Evolutionary conservation across 1,140 invertebrate species (phyloP).

Genomic region (Pentalonia nigronervosa): DNA sequence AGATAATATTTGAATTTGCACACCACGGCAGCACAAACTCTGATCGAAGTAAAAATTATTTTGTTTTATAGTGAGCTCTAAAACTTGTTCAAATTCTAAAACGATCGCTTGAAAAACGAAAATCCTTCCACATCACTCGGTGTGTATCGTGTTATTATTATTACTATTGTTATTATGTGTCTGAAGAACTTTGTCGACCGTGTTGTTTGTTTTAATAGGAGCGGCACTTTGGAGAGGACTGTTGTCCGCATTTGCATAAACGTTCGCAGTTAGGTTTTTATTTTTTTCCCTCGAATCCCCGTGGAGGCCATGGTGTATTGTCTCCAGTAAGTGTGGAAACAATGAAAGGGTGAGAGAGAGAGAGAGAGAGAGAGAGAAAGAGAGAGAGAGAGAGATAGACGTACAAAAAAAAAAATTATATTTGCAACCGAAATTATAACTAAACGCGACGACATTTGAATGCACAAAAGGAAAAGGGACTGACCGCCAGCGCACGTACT

Average conservation of each 20-base stretch:
- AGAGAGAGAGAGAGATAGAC: conserved; percentile 26
- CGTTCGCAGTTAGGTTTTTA: conserved; percentile 28
- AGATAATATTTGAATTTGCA: neutral
- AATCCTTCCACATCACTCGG: neutral
- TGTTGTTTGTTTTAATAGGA: conserved; percentile 50
- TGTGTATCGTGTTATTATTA: neutral
- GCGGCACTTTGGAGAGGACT: neutral
- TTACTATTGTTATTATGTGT: neutral
- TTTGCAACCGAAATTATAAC: conserved; percentile 56
- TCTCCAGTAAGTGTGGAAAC: conserved; percentile 55
- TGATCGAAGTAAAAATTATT: neutral
- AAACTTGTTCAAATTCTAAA: neutral
- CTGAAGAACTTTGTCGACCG: neutral
- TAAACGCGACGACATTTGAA: conserved; percentile 58
- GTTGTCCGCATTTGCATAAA: conserved; percentile 50
- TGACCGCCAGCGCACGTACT: conserved; percentile 55
- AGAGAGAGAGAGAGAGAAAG: conserved; percentile 52
- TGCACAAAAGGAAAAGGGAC: conserved; percentile 57
- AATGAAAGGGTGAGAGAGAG: conserved; percentile 40
- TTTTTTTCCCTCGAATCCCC: conserved; percentile 26
- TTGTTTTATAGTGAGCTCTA: neutral
- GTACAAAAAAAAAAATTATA: conserved; percentile 51
- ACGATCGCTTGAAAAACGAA: neutral
- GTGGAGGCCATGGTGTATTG: conserved; percentile 21
- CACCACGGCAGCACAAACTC: neutral